phyloP scores from a whole-genome alignment of 64 coral and sea anemone species.

The Porites australiensis region DNA sequence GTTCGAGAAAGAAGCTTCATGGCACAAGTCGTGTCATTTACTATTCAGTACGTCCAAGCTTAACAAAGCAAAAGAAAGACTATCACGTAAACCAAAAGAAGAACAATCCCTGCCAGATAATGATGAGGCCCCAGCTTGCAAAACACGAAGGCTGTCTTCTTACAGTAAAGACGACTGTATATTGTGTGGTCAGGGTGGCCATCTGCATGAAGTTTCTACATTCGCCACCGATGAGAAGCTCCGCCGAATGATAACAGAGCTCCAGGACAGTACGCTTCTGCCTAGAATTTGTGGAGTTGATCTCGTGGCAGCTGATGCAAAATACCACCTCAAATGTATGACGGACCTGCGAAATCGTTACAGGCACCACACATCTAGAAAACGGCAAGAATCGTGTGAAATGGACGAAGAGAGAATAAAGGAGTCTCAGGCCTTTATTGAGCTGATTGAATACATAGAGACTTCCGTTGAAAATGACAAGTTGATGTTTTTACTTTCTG shows the following conservation, averaged over 20 bases:
- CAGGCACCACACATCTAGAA: constrained; percentile 23
- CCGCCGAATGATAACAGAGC: constrained; percentile 63
- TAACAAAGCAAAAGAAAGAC: constrained; percentile 44
- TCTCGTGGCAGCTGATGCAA: constrained; percentile 72
- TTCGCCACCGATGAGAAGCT: constrained; percentile 67
- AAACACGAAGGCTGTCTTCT: constrained; percentile 33
- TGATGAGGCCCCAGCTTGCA: neutral
- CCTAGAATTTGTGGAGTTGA: constrained; percentile 72
- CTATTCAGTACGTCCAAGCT: constrained; percentile 66
- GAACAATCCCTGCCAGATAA: constrained; percentile 25
- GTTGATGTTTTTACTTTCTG: constrained; percentile 61
- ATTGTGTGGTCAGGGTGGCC: constrained; percentile 42
- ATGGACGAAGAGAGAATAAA: constrained; percentile 69
- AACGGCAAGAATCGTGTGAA: constrained; percentile 54
- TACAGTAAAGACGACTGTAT: constrained; percentile 70
- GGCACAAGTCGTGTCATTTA: constrained; percentile 72
- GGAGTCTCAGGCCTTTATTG: constrained; percentile 65
- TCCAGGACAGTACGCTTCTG: constrained; percentile 36
- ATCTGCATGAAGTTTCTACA: constrained; percentile 57
- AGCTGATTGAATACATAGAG: constrained; percentile 65
- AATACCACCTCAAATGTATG: constrained; percentile 65
- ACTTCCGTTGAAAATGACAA: constrained; percentile 62
- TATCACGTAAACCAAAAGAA: neutral
- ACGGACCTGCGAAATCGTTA: constrained; percentile 69
- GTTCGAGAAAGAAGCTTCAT: constrained; percentile 67